Base-by-base conservation (phyloP, 2,113 vertebrate species). In the Stomatorhinus ivindoensis region DNA sequence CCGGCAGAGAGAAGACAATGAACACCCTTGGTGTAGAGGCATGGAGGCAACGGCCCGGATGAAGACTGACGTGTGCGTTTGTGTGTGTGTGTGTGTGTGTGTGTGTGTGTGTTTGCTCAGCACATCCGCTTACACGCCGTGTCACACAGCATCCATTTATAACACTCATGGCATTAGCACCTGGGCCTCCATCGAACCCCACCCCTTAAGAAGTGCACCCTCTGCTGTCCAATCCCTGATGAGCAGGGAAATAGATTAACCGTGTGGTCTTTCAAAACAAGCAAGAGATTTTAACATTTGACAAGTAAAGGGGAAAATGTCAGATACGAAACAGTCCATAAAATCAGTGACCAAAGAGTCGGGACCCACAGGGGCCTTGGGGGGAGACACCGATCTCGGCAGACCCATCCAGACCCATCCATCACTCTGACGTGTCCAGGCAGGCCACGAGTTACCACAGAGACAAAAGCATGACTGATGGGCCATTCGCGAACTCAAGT, bases 401-500 rank as follows among this genome's bases (percentile, higher is more conserved):
- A 39, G 27, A 27, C 19, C 61, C 3, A 80, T 13, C n/a, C 19
- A 39, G 27, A 27, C 19, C 61, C 3, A 80, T 13, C n/a, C 73
- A 55, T n/a, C 48, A 35, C 21, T 24, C 50, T 24, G 39, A 82
- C 2, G 19, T 31, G 35, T 89, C 47, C 48, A 39, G 88, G 46
- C 35, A 42, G 48, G 27, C 88, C 50, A 15, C 44, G 50, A 83
- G 10, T 89, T 50, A 58, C 47, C 35, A 24, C 58, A 2, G 10
- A 86, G 17, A 50, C 87, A 69, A 73, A 58, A 10, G 47, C 89
- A 88, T 3, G 10, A 84, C 27, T 91, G 80, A 50, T 86, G 48
- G 61, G 53, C 89, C 27, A 91, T 90, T 93, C 90, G 65, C 88
- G 89, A 61, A 87, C 87, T 42, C 88, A 1, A 3, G 61, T 91